A percentile compares a stretch with the other conserved stretches of the same genome.
Conservation (phyloP, 2,888 invertebrate species). For the Ormyrus rosae region DNA sequence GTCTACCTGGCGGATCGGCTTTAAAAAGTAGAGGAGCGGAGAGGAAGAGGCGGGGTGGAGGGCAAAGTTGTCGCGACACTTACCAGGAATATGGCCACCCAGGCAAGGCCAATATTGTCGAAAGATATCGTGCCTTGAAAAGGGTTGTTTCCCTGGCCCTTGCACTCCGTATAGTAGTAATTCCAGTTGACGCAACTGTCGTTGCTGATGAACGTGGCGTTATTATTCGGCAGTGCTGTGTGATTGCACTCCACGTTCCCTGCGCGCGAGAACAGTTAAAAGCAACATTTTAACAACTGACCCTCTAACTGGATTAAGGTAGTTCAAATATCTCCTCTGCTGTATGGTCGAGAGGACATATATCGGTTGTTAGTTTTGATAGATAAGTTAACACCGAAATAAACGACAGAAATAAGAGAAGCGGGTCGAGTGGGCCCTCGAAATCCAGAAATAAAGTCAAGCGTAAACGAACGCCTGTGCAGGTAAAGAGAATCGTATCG, state of each 20-base stretch:
- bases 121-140: slow-evolving; percentile 99
- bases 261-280: slow-evolving; percentile 74
- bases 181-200: slow-evolving; percentile 98
- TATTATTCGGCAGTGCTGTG: slow-evolving; percentile 81
- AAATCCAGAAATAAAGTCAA: not conserved
- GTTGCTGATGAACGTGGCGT: slow-evolving; percentile 79
- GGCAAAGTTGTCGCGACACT: slow-evolving; percentile 74
- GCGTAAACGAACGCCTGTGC: not conserved
- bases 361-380: too few relatives aligned
- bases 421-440: too few relatives aligned
- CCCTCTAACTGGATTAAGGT: too few relatives aligned
- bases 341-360: too few relatives aligned
- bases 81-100: slow-evolving; percentile 99
- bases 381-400: too few relatives aligned
- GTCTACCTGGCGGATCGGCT: not conserved
- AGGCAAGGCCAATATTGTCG: slow-evolving; percentile 99
- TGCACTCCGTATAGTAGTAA: slow-evolving; percentile 97
- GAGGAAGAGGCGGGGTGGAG: too few relatives aligned
- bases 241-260: slow-evolving; percentile 87
- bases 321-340: too few relatives aligned
- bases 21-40: not conserved
- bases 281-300: too few relatives aligned
- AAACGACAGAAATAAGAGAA: too few relatives aligned
- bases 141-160: slow-evolving; percentile 94
- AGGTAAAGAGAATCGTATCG: not conserved